phyloP scores from a whole-genome alignment of 2,113 vertebrate genomes.

The Psilopsiagon aurifrons region DNA sequence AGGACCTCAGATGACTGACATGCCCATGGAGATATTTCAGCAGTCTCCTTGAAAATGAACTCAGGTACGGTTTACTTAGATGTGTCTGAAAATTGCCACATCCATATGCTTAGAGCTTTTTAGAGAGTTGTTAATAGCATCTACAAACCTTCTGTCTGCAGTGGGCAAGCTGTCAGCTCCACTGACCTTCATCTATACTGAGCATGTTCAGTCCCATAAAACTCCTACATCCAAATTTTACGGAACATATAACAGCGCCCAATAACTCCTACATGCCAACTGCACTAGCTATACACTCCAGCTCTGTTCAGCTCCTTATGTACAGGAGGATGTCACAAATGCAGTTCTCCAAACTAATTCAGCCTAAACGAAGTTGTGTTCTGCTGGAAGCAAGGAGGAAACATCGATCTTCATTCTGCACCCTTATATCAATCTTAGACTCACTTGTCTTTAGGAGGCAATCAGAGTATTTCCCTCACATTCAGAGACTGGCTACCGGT shows the following conservation, averaged over 20 bases:
- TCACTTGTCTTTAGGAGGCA: background rate
- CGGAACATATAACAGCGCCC: background rate
- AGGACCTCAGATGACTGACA: background rate
- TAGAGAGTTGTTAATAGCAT: background rate
- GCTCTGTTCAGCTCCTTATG: background rate
- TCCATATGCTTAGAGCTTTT: background rate
- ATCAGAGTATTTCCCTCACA: background rate
- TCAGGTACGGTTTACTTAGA: background rate
- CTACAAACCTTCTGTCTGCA: background rate
- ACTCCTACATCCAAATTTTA: slow-evolving; percentile 10
- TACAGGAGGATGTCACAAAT: background rate
- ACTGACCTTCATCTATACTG: slow-evolving; percentile 50
- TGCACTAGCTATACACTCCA: slow-evolving; percentile 1
- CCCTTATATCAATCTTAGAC: background rate
- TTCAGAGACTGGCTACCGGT: background rate
- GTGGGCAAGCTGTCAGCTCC: slow-evolving; percentile 27
- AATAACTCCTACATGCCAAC: slow-evolving; percentile 51
- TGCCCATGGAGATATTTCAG: background rate
- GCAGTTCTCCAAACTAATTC: background rate
- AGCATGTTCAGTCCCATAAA: slow-evolving; percentile 3
- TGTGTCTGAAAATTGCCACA: background rate
- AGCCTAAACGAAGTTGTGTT: background rate
- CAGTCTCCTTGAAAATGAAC: background rate
- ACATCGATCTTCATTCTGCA: background rate
- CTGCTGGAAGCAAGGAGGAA: background rate